Percentiles rank a stretch among this genome's conserved stretches.
Conservation (phyloP, 2,113 vertebrate genomes). For the Elephantulus edwardii region DNA sequence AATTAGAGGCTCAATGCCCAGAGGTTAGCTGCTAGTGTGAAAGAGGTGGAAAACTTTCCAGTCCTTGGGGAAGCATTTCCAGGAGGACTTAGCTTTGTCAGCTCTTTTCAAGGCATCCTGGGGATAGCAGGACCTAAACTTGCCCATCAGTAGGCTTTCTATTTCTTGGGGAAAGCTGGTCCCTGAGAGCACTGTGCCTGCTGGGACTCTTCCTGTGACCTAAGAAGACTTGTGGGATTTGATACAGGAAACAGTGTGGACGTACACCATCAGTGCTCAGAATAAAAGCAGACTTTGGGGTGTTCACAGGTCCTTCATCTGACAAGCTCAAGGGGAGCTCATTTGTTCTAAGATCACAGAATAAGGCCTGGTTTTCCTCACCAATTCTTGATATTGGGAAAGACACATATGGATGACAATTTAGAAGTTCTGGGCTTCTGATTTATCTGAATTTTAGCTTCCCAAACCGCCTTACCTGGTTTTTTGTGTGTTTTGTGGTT, state of each 20-base stretch:
- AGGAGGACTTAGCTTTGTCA: neutral
- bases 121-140: neutral
- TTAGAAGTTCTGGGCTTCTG: neutral
- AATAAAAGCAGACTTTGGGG: neutral
- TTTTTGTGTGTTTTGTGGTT: no score
- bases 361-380: neutral
- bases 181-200: neutral
- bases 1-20: no score
- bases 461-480: neutral
- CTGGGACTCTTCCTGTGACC: neutral
- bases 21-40: no score
- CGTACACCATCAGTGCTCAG: neutral
- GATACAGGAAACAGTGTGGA: neutral
- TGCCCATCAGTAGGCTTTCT: neutral
- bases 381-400: neutral
- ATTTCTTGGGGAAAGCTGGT: neutral
- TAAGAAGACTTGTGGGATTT: neutral
- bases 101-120: neutral
- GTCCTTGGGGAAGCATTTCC: no score
- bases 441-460: neutral
- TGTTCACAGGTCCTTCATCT: neutral
- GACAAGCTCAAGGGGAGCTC: neutral
- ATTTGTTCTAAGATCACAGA: neutral
- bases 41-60: no score
- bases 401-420: neutral